phyloP scores from a whole-genome alignment of 2,113 vertebrate genomes.

The Aptenodytes forsteri region DNA sequence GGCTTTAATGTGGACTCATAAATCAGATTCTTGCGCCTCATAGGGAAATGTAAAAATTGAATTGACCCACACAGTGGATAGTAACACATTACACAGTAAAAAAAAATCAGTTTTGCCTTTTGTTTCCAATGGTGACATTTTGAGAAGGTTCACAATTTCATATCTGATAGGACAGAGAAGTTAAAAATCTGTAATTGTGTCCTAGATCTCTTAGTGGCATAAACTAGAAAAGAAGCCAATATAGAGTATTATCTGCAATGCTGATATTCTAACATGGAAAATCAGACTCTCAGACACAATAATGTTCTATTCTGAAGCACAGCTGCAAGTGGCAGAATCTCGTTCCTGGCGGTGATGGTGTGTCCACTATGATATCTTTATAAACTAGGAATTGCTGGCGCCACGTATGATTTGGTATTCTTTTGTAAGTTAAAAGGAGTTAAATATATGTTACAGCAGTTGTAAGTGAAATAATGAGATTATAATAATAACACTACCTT shows the following conservation, averaged over 20 bases:
- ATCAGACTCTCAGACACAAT: neutral
- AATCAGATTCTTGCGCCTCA: conserved; percentile 44
- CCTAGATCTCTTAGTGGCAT: neutral
- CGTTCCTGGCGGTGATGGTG: neutral
- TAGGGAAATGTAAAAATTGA: conserved; percentile 40
- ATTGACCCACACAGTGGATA: neutral
- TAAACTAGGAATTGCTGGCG: neutral
- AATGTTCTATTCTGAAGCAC: neutral
- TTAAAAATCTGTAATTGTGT: neutral
- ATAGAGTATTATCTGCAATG: neutral
- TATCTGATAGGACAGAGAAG: neutral
- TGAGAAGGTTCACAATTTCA: neutral
- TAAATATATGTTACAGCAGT: neutral
- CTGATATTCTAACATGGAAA: neutral
- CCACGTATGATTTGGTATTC: neutral
- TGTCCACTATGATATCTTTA: neutral
- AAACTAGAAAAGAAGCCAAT: neutral
- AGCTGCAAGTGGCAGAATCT: neutral
- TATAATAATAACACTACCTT: neutral
- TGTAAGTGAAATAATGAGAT: neutral
- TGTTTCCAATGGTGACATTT: conserved; percentile 28
- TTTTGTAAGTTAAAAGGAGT: neutral
- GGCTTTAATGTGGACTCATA: conserved; percentile 37
- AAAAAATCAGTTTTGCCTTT: neutral
- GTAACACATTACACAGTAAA: neutral